Evolutionary conservation across 2,113 vertebrate species (phyloP), one percentile per base, ranked within the genome.

Genomic region (Hippocampus abdominalis): DNA sequence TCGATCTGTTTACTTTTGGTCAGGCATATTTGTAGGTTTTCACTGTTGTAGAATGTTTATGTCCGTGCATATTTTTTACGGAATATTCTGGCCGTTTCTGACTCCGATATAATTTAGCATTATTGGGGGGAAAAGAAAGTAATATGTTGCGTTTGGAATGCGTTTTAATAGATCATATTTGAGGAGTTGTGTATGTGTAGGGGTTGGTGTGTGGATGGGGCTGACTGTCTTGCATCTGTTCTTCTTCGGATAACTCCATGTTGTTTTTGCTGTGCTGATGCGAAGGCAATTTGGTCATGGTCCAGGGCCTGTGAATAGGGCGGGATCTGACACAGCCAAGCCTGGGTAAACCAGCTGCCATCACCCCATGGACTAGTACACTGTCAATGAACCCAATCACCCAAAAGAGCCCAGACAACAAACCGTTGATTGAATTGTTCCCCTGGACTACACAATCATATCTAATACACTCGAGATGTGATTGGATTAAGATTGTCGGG

Each of bases 251-350:
- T 80, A 76, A 77, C 78, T 66, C 80, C 56, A n/a, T 90, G 89
- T 91, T 90, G 81, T 89, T 91, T 87, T 88, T 89, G 83, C 81
- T 81, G 82, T 76, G 86, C 87, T 84, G 84, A 86, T 83, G 90
- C 83, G 75, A 79, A 82, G 81, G 77, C 81, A 84, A 84, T 83
- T 88, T 81, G 81, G 78, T 84, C 77, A 88, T 76, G 86, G 88
- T 90, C 89, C 86, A 91, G 66, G 83, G 84, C 72, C 77, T 46
- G 60, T 85, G 75, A 88, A 84, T 88, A 73, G 77, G 77, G 74
- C 56, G 9, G 73, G 23, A 75, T 76, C 74, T 48, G 67, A 66
- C 71, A 53, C n/a, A 84, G 79, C 75, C 77, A 62, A 61, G 77
- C 83, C 82, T 83, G 80, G 78, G 71, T 86, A 84, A 90, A 89